Percentiles rank a stretch among this genome's conserved stretches.
phyloP scores from a whole-genome alignment of 2,888 invertebrate genomes.

The Gnatocerus cornutus region DNA sequence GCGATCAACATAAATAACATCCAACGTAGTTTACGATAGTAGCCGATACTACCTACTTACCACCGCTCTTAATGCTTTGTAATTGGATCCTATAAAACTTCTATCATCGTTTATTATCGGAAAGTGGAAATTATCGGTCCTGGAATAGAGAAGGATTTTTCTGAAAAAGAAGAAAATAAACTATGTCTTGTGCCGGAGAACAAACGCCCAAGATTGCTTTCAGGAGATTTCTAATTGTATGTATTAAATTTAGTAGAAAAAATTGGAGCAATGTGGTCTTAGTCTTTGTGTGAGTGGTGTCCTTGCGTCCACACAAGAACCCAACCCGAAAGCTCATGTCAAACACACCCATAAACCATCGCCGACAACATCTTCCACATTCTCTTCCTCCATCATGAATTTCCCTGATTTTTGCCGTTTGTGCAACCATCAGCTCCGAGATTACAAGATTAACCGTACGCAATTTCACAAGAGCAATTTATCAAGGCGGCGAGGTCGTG shows the following conservation, averaged over 20 bases:
- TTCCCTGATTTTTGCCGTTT: constrained; percentile 43
- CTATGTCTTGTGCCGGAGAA: too few relatives aligned
- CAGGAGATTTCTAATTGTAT: too few relatives aligned
- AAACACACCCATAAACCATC: constrained; percentile 26
- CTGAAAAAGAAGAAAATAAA: neutral
- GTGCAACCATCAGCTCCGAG: constrained; percentile 46
- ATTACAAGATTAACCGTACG: constrained; percentile 53
- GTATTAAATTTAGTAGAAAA: too few relatives aligned
- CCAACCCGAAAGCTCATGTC: too few relatives aligned
- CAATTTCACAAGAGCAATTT: constrained; percentile 55
- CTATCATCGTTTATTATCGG: constrained; percentile 33
- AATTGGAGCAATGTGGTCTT: too few relatives aligned
- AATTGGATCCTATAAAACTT: constrained; percentile 34
- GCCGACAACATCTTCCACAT: constrained; percentile 44
- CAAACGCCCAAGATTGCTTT: too few relatives aligned
- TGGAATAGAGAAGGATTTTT: neutral
- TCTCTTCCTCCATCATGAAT: constrained; percentile 50
- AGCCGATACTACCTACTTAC: constrained; percentile 34
- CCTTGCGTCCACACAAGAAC: too few relatives aligned
- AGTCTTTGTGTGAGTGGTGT: too few relatives aligned
- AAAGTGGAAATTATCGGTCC: constrained; percentile 10
- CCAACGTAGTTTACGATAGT: constrained; percentile 42
- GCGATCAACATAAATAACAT: constrained; percentile 54
- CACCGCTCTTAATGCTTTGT: constrained; percentile 34
- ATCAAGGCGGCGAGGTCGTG: constrained; percentile 51